phyloP scores from a whole-genome alignment of 1,140 invertebrate species.

The Listronotus oregonensis region DNA sequence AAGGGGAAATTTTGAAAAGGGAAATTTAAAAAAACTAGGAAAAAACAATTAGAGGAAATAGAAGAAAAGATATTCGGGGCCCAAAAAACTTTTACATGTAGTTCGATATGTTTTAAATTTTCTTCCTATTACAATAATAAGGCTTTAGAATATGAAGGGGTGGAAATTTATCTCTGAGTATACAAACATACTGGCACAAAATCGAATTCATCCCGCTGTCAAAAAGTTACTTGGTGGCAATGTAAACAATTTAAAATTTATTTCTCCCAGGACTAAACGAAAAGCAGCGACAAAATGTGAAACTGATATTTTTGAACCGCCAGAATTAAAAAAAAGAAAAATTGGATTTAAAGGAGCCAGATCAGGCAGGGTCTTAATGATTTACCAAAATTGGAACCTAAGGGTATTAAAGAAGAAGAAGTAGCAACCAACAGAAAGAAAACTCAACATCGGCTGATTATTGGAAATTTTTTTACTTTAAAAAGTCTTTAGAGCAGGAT shows the following conservation, averaged over 20 bases:
- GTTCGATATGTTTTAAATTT: constrained; percentile 71
- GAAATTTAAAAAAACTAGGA: constrained; percentile 45
- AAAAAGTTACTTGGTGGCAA: constrained; percentile 69
- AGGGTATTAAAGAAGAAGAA: constrained; percentile 13
- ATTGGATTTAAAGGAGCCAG: constrained; percentile 28
- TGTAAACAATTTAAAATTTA: constrained; percentile 56
- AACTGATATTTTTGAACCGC: constrained; percentile 3
- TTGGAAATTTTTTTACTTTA: constrained; percentile 88
- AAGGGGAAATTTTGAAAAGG: constrained; percentile 50
- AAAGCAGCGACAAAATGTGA: constrained; percentile 31
- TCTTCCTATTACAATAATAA: constrained; percentile 71
- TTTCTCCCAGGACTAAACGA: constrained; percentile 39
- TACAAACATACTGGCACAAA: constrained; percentile 56
- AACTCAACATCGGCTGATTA: constrained; percentile 58
- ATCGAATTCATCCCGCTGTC: constrained; percentile 73
- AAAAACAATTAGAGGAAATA: constrained; percentile 58
- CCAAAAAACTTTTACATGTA: constrained; percentile 69
- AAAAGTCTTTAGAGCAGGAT: constrained; percentile 71
- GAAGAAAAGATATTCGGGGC: constrained; percentile 66
- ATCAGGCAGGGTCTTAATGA: constrained; percentile 12
- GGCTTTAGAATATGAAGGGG: constrained; percentile 57
- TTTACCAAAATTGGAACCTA: constrained; percentile 11
- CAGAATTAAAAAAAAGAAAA: constrained; percentile 42
- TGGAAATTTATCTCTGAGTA: constrained; percentile 10
- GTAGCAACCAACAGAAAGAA: constrained; percentile 47